Evolutionary conservation across 2,888 invertebrate species (phyloP).

Genomic region (Dicranocentrus wangi): DNA sequence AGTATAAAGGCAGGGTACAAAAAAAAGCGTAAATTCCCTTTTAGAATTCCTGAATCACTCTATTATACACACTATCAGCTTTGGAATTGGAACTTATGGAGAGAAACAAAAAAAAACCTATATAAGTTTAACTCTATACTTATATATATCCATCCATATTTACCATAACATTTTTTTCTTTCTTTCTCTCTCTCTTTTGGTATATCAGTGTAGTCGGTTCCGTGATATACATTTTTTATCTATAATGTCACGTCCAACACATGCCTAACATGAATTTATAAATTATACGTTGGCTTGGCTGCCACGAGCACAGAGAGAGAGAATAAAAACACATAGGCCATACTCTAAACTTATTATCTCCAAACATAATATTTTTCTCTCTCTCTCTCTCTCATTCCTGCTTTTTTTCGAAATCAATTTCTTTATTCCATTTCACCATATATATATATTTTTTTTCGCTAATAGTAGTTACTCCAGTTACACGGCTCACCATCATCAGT

Average conservation of each 20-base stretch:
- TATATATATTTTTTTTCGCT: background rate
- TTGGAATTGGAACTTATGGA: too few relatives aligned
- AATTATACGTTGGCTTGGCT: background rate
- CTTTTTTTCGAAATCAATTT: constrained; percentile 44
- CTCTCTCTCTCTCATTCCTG: background rate
- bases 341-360: background rate
- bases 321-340: background rate
- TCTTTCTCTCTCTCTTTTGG: background rate
- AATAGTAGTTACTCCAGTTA: background rate
- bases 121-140: too few relatives aligned
- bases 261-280: constrained; percentile 3
- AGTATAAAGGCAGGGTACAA: background rate
- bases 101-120: too few relatives aligned
- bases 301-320: background rate
- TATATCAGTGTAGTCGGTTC: background rate
- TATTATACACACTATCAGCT: too few relatives aligned
- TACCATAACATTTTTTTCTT: too few relatives aligned
- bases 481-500: background rate
- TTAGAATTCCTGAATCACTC: too few relatives aligned
- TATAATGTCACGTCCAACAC: constrained; percentile 37
- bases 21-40: background rate
- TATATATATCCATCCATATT: too few relatives aligned
- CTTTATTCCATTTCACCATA: constrained; percentile 31
- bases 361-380: constrained; percentile 24
- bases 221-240: constrained; percentile 25